Conservation (phyloP, 2,888 invertebrate species). For the Tanypteryx hageni region DNA sequence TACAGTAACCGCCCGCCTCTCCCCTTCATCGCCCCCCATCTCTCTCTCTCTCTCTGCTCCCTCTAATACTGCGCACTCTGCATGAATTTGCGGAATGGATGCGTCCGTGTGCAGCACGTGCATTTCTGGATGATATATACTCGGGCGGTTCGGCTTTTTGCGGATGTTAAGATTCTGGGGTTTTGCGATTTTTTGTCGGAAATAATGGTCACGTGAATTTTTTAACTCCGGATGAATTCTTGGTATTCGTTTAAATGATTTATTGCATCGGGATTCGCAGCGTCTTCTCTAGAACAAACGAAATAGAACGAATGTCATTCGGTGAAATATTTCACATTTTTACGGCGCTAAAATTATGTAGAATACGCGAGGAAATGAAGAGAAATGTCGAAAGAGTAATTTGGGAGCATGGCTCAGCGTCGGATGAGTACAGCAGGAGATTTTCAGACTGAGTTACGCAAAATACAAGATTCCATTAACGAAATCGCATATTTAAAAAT, state of each 20-base stretch:
- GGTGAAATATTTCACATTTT: no score
- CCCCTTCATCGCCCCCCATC: neutral
- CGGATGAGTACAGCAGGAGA: no score
- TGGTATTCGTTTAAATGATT: neutral
- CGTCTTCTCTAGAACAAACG: neutral
- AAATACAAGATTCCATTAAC: no score
- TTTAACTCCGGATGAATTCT: neutral
- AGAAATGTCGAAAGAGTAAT: no score
- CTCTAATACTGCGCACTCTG: slow-evolving; percentile 54
- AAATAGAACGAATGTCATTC: no score
- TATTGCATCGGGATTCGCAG: neutral
- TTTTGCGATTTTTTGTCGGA: slow-evolving; percentile 28
- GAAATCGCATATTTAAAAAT: no score
- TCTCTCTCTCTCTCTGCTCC: neutral
- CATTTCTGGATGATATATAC: slow-evolving; percentile 23
- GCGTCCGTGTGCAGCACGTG: slow-evolving; percentile 54
- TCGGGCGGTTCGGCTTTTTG: slow-evolving; percentile 46
- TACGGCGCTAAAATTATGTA: no score
- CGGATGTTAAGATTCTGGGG: slow-evolving; percentile 49
- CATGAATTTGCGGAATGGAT: slow-evolving; percentile 58
- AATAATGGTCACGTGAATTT: neutral
- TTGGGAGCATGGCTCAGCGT: no score
- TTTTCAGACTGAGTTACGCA: no score
- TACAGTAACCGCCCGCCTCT: neutral
- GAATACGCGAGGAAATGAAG: no score